Percentiles rank a stretch among this genome's conserved stretches.
phyloP scores from a whole-genome alignment of 2,888 invertebrate species.

The Heliothis peltigera region DNA sequence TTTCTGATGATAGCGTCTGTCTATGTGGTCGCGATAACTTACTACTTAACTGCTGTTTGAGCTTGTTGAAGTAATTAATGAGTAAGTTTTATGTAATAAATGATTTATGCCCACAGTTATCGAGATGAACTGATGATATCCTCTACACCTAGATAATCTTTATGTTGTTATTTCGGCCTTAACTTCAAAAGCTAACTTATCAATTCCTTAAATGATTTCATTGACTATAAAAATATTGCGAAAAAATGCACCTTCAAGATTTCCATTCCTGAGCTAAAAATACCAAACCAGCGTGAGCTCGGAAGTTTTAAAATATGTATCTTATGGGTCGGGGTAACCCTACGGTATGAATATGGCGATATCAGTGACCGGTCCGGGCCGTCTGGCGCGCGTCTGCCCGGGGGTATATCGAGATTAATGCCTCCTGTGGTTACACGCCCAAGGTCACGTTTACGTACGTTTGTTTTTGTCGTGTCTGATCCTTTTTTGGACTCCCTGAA shows the following conservation, averaged over 20 bases:
- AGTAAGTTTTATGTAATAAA: too few relatives aligned
- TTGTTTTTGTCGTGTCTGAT: slow-evolving; percentile 53
- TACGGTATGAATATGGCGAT: slow-evolving; percentile 63
- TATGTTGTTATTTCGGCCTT: too few relatives aligned
- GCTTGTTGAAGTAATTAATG: too few relatives aligned
- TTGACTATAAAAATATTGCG: not conserved
- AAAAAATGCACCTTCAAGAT: not conserved
- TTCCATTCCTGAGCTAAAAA: slow-evolving; percentile 14
- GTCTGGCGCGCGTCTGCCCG: slow-evolving; percentile 65
- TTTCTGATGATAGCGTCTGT: not conserved
- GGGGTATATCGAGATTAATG: slow-evolving; percentile 63
- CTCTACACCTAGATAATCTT: too few relatives aligned
- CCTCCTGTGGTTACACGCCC: slow-evolving; percentile 62
- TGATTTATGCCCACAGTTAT: too few relatives aligned
- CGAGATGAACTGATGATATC: too few relatives aligned
- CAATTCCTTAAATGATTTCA: too few relatives aligned
- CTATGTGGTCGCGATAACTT: not conserved
- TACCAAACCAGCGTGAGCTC: not conserved
- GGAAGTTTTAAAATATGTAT: slow-evolving; percentile 46
- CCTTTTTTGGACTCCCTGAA: slow-evolving; percentile 45
- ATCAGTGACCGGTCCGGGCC: slow-evolving; percentile 64
- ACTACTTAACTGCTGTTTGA: too few relatives aligned
- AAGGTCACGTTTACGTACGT: slow-evolving; percentile 64
- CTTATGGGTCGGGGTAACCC: slow-evolving; percentile 46
- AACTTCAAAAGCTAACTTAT: too few relatives aligned